Evolutionary conservation across 2,888 invertebrate genomes (phyloP), one percentile per base, ranked within the genome.

Genomic region (Tubulanus polymorphus): DNA sequence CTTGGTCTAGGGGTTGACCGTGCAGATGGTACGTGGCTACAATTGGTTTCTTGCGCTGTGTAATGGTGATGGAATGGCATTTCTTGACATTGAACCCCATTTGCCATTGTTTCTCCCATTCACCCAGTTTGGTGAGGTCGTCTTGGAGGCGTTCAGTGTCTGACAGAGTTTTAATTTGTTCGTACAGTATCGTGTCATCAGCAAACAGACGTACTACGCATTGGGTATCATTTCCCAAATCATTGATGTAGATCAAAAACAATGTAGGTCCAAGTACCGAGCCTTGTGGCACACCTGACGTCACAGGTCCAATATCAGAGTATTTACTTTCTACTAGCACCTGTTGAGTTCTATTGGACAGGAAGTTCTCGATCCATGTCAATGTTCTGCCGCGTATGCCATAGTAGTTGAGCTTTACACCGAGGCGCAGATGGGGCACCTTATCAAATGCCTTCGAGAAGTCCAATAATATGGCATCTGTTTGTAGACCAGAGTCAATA

Each of bases 31-130:
- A 41, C 18, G 18, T 20, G 15, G 6, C 18, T 8, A 8, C 15
- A 8, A 41, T 5, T 20, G 5, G 41, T 20, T 41, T 41, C 5
- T 8, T 5, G 6, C 15, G 18, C 15, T 23, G 5, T 8, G 41
- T 41, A 41, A 41, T 8, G 23, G 20, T 8, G 12, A 53, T 23
- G 12, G 29, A n/a, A 18, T 56, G 48, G 26, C 56, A 56, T 32
- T 56, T 56, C 1, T 27, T 27, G 20, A 32, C 15, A 27, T 54
- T 48, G 29, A 57, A 54, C 12, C 25, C 26, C 20, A 57, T 23
- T 37, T 51, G 45, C 48, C 57, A 57, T 25, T 47, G 35, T 12
- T 48, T 37, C 41, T 37, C 28, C 48, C 55, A 51, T 12, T 48
- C 32, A 25, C 25, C 35, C 12, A 56, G 5, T 20, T 25, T 47